Percentiles rank a stretch among this genome's conserved stretches.
Conservation (phyloP, 92 coral and sea anemone species). For the Porites cylindrica region DNA sequence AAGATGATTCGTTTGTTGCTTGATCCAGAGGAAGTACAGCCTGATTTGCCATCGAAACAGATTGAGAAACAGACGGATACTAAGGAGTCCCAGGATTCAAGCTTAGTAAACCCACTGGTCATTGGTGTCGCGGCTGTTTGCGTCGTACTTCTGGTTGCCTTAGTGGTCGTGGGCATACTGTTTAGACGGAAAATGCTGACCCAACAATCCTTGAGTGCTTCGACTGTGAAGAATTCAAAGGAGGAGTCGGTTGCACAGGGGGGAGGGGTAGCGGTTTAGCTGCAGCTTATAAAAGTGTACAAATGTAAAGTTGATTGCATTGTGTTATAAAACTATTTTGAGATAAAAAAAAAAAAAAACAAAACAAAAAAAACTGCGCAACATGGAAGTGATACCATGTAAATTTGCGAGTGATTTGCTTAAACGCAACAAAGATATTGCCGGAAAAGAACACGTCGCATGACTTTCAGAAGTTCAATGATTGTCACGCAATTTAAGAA, state of each 20-base stretch:
- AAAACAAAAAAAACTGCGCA: not conserved
- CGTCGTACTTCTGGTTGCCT: slow-evolving; percentile 71
- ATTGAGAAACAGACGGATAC: slow-evolving; percentile 18
- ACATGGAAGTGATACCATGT: not conserved
- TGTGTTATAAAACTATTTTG: not conserved
- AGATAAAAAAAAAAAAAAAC: not conserved
- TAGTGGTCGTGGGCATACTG: slow-evolving; percentile 82
- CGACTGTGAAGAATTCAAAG: slow-evolving; percentile 23
- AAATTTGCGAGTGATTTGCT: not conserved
- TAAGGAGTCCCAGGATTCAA: slow-evolving; percentile 41
- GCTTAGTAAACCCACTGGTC: slow-evolving; percentile 91
- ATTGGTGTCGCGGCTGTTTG: slow-evolving; percentile 91
- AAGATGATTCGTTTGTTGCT: slow-evolving; percentile 75
- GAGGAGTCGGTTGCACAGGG: slow-evolving; percentile 27
- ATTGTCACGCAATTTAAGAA: slow-evolving; percentile 4
- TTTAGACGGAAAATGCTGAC: slow-evolving; percentile 80
- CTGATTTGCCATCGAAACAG: not conserved
- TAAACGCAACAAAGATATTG: not conserved
- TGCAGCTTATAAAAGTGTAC: not conserved
- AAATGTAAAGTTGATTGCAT: not conserved
- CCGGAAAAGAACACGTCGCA: not conserved
- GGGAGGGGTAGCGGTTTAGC: slow-evolving; percentile 37
- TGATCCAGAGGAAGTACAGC: slow-evolving; percentile 51
- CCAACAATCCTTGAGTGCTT: slow-evolving; percentile 27
- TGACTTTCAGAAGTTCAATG: not conserved